A percentile compares a stretch with the other conserved stretches of the same genome.
phyloP scores from a whole-genome alignment of 92 coral and sea anemone genomes.

The Epizoanthus stellaris region DNA sequence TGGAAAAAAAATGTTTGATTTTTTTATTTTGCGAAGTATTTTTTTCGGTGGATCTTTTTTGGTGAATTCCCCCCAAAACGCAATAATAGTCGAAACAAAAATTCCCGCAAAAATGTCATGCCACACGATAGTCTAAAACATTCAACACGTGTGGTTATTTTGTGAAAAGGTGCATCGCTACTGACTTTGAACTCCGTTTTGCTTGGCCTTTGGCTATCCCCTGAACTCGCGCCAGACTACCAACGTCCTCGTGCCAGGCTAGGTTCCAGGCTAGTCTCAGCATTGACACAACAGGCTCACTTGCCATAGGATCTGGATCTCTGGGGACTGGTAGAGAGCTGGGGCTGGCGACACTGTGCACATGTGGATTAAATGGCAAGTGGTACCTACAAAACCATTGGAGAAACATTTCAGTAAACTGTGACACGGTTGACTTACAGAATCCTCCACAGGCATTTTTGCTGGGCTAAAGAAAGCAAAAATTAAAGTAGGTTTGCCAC shows the following conservation, averaged over 20 bases:
- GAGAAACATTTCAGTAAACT: background rate
- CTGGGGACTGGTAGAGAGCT: conserved; percentile 64
- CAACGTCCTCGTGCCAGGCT: conserved; percentile 87
- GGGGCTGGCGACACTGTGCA: conserved; percentile 71
- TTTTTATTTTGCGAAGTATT: too few relatives aligned
- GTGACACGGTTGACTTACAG: too few relatives aligned
- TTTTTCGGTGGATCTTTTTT: too few relatives aligned
- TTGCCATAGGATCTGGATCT: conserved; percentile 68
- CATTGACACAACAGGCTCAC: conserved; percentile 88
- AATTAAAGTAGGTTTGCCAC: too few relatives aligned
- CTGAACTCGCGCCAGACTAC: conserved; percentile 66
- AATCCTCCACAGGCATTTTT: too few relatives aligned
- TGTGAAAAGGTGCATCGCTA: background rate
- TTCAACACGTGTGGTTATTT: conserved; percentile 5
- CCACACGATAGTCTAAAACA: too few relatives aligned
- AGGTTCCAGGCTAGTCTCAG: conserved; percentile 95
- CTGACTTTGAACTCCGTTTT: conserved; percentile 46
- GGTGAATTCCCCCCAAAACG: too few relatives aligned
- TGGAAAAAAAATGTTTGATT: too few relatives aligned
- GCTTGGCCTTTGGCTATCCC: conserved; percentile 59
- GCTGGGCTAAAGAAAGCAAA: too few relatives aligned
- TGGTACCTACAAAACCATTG: conserved; percentile 63
- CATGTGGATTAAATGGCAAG: conserved; percentile 85
- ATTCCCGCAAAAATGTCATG: too few relatives aligned
- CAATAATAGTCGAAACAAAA: too few relatives aligned